A percentile compares a stretch with the other conserved stretches of the same genome.
Conservation (phyloP, 2,888 invertebrate species). For the Cantharis rustica region DNA sequence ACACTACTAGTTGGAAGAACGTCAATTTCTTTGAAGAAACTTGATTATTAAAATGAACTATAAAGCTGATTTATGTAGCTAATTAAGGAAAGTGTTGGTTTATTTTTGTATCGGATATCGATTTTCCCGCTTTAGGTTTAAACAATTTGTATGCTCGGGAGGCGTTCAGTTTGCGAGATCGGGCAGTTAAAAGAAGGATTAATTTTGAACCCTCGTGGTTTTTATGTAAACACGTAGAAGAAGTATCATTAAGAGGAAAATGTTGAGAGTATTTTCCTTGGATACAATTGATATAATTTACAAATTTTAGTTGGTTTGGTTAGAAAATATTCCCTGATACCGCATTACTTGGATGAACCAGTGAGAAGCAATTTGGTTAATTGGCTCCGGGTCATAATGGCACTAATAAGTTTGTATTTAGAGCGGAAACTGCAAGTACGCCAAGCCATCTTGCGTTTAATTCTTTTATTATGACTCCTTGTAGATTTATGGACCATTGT, state of each 20-base stretch:
- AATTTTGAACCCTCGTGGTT: neutral
- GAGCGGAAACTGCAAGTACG: constrained; percentile 37
- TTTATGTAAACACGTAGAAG: constrained; percentile 13
- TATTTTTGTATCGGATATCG: constrained; percentile 1
- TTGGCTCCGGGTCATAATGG: constrained; percentile 44
- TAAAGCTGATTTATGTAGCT: neutral
- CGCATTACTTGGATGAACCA: constrained; percentile 35
- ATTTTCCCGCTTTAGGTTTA: neutral
- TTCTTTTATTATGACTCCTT: constrained; percentile 42
- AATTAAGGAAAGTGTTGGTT: neutral
- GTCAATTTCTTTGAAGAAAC: constrained; percentile 3
- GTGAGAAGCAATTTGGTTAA: constrained; percentile 45
- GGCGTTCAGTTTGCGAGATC: neutral
- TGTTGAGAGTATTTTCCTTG: neutral
- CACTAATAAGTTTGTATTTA: constrained; percentile 45
- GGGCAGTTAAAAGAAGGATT: constrained; percentile 10
- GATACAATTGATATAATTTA: constrained; percentile 27
- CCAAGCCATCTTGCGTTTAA: constrained; percentile 30
- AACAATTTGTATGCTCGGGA: constrained; percentile 6
- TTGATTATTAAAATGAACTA: constrained; percentile 1
- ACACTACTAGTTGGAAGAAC: neutral
- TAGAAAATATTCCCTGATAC: constrained; percentile 27
- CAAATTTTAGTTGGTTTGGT: constrained; percentile 21
- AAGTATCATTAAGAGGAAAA: neutral
- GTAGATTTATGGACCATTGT: constrained; percentile 58